Evolutionary conservation across 2,888 invertebrate species (phyloP), one percentile per base, ranked within the genome.

Genomic region (Aquatica leii): DNA sequence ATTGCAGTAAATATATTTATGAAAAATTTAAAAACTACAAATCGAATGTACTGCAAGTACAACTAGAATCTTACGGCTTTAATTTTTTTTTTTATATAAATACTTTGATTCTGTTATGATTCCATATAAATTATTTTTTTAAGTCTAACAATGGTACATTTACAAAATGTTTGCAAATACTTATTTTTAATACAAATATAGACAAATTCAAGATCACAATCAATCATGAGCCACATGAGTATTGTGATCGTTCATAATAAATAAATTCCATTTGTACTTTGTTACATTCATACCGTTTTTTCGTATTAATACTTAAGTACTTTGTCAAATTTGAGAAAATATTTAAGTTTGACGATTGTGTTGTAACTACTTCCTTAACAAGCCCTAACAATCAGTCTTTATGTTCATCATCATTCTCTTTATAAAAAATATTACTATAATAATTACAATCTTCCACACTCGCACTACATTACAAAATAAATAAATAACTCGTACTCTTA

Each of bases 371-470:
- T 55, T 57, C 59, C 67, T 71, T 72, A 76, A 74, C 74, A 73
- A 76, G 74, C 73, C 74, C 74, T 76, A 77, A 75, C 78, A 72
- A 73, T 79, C 80, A 80, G 80, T 80, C 80, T 80, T 77, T 74
- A 71, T 73, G 68, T 70, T 73, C 71, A 70, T 72, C 71, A 65
- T 69, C 75, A 72, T 74, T 69, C 72, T 71, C 62, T 52, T 59
- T 66, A 74, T 77, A 77, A 77, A 78, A 78, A 78, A 79, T 77
- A 78, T 77, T 74, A 76, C 71, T 75, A 70, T 72, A 71, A 71
- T 70, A 73, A 72, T 69, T 66, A 67, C 71, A 69, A 69, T 69
- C 71, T 71, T 71, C 68, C 71, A 68, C 71, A 64, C 69, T 68
- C 70, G 48, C 43, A 56, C 37, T 20, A 31, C 12, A 37, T 37